Conservation (phyloP, 2,113 vertebrate species). For the Plecotus auritus region DNA sequence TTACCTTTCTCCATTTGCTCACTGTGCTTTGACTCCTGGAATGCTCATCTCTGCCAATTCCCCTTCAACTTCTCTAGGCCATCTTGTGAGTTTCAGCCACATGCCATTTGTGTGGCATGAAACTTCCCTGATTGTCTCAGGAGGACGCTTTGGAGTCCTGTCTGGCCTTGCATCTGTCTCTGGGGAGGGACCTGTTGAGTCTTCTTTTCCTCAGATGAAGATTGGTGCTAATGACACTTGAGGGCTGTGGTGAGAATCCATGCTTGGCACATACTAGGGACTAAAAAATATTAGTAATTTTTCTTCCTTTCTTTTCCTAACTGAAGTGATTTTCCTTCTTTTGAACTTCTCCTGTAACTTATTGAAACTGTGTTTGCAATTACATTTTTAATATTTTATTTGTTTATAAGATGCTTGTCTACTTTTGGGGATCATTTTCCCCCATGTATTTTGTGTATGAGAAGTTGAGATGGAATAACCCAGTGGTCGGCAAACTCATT, state of each 20-base stretch:
- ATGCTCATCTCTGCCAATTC: not conserved
- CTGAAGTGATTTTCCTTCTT: not conserved
- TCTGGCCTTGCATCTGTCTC: not conserved
- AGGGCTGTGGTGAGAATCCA: not conserved
- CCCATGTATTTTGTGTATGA: not conserved
- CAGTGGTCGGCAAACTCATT: too few relatives aligned
- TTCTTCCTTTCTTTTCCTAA: not conserved
- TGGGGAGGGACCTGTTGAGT: not conserved
- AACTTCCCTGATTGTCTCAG: not conserved
- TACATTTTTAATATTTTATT: not conserved
- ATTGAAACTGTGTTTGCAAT: not conserved
- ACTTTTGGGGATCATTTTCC: not conserved
- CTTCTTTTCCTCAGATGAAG: not conserved
- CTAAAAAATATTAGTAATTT: not conserved
- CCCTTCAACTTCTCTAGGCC: not conserved
- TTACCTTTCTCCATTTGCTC: not conserved
- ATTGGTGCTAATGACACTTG: not conserved
- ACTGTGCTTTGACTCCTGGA: not conserved
- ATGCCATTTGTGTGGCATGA: not conserved
- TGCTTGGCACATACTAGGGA: not conserved
- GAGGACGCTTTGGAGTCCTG: not conserved
- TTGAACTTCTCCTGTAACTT: not conserved
- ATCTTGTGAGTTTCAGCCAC: not conserved
- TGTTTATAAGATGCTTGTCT: not conserved
- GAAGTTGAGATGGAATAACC: not conserved